These are phyloP conservation scores for Mormyrops attenuatus DNA, from an alignment of 2,797 vertebrate species.

Conservation along the genomic window DNA sequence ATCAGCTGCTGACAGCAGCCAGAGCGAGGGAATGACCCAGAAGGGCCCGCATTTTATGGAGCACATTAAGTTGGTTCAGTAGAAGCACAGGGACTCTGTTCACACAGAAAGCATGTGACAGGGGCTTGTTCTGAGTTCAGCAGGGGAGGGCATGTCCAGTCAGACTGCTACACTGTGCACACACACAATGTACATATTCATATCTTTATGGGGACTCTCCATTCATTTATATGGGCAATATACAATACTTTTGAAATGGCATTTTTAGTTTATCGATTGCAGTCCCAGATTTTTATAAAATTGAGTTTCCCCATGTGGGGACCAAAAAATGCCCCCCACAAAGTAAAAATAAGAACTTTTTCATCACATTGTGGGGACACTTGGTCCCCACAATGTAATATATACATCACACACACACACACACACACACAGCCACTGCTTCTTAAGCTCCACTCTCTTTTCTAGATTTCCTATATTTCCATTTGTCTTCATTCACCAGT, in stretches of 20 bases:
- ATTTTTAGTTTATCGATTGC: neutral
- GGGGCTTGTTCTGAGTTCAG: neutral
- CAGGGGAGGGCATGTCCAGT: neutral
- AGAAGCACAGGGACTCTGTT: conserved; percentile 10
- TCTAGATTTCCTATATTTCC: neutral
- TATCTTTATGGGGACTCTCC: neutral
- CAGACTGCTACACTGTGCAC: neutral
- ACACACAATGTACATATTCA: neutral
- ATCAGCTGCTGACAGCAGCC: neutral
- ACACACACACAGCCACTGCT: neutral
- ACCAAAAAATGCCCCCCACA: neutral
- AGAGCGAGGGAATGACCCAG: neutral
- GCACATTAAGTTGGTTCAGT: neutral
- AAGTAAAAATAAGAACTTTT: neutral
- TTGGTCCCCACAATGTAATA: neutral
- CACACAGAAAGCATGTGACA: conserved; percentile 5
- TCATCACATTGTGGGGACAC: neutral
- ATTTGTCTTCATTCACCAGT: neutral
- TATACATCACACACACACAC: neutral
- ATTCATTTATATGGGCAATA: neutral
- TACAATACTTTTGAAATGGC: neutral
- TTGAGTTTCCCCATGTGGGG: neutral
- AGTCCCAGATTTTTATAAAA: neutral
- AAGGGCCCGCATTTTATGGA: neutral
- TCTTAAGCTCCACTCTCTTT: neutral